Base-by-base conservation (phyloP, 2,797 vertebrate species). In the Mycteria americana region DNA sequence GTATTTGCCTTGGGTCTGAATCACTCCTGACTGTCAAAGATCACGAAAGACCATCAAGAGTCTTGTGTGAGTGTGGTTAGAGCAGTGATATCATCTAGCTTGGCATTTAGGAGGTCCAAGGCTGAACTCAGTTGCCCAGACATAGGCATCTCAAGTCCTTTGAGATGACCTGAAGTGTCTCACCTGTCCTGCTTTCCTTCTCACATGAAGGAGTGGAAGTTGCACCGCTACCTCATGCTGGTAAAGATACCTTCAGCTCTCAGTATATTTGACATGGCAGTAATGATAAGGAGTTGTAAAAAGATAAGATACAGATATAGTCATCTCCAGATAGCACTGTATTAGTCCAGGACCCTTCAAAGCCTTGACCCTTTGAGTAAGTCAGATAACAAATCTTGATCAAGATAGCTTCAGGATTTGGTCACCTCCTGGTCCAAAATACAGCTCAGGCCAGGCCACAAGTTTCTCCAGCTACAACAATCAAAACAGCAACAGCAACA, bases 221-320 rank as follows among this genome's bases (percentile, higher is more conserved):
- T 33, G 14, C 33, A 45, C 41, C 2, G 1, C 31, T 60, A 7
- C 31, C 63, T 85, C 51, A 8, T 0, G 4, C 59, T 25, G 56
- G 7, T 21, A 41, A 54, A 54, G 85, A 15, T 18, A 76, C 46
- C 9, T 75, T 19, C 85, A 80, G 10, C 30, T 70, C 53, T 57
- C 68, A 37, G 24, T 6, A 3, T 12, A 3, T 68, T 74, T 85
- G 41, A 21, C 30, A 7, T 1, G 30, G 23, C 17, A 0, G 0
- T 2, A 69, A 28, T 13, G 37, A 64, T 39, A 79, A 79, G 46
- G 33, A 21, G 35, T 7, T 63, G 23, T 50, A 67, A 73, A 89
- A 85, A 68, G n/a, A 45, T 39, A 59, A 84, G 35, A 23, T 18
- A 19, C 2, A 56, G 39, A 28, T 48, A 80, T 0, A 46, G 28